These are phyloP conservation scores for Drosophila suzukii DNA, from an alignment of 1,140 invertebrate genomes.

Conservation along the genomic window DNA sequence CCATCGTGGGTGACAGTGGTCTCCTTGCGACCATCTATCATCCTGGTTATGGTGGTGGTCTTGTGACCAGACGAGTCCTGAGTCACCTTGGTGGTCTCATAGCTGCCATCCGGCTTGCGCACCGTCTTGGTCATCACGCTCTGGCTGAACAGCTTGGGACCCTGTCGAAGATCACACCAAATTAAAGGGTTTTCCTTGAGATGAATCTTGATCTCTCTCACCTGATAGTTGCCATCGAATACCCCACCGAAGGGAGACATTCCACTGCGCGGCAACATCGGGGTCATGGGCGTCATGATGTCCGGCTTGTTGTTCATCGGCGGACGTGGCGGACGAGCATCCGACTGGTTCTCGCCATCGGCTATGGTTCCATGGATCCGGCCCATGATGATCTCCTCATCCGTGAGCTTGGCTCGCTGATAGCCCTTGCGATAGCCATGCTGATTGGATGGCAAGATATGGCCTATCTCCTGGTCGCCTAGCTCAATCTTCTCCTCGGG, in stretches of 20 bases:
- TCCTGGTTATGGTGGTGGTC: constrained; percentile 80
- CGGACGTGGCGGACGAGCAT: constrained; percentile 39
- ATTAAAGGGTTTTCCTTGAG: no score
- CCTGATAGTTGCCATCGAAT: constrained; percentile 80
- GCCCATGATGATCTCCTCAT: constrained; percentile 82
- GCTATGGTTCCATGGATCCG: constrained; percentile 78
- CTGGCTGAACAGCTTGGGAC: constrained; percentile 84
- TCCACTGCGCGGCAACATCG: constrained; percentile 65
- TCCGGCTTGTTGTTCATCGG: constrained; percentile 56
- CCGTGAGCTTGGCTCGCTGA: constrained; percentile 53
- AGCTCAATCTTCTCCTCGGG: constrained; percentile 41
- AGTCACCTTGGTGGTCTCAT: constrained; percentile 78
- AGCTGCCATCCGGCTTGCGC: constrained; percentile 81
- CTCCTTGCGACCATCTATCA: constrained; percentile 70
- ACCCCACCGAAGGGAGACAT: constrained; percentile 70
- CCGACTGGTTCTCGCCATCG: constrained; percentile 46
- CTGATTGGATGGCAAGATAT: constrained; percentile 70
- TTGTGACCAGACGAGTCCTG: constrained; percentile 74
- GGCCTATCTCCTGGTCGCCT: constrained; percentile 21
- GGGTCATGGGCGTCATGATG: constrained; percentile 79
- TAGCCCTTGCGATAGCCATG: constrained; percentile 21
- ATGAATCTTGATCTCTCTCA: neutral
- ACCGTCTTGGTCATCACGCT: constrained; percentile 82
- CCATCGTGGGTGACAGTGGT: constrained; percentile 66
- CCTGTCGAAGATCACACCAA: constrained; percentile 22